Base-by-base conservation (phyloP, 2,797 vertebrate genomes). In the Mastacembelus armatus region DNA sequence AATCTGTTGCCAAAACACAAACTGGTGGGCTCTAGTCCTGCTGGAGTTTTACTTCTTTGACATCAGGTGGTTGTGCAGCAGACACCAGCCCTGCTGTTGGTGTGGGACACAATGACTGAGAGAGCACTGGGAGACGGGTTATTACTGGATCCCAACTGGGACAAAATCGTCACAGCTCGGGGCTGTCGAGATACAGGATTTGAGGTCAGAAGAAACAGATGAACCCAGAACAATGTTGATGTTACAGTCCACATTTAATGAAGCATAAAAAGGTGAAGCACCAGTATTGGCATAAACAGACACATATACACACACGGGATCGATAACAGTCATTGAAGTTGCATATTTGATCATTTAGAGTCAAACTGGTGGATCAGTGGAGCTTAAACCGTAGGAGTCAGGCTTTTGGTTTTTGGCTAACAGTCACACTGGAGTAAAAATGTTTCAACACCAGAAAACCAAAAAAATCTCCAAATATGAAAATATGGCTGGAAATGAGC, bases 261-360 rank as follows among this genome's bases (percentile, higher is more conserved):
- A 90, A 89, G 88, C 79, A 71, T 73, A 85, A 81, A 73, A 87
- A 80, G 57, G 57, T 73, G 55, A 58, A 71, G 80, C 57, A 70
- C 43, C 61, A 51, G 68, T 14, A 10, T 5, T 24, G 57, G 18
- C 26, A 40, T 40, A 70, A 71, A 82, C 66, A 78, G 32, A 71
- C 55, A 67, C 71, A 62, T 77, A 90, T 74, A 91, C 79, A 67
- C 48, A 75, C 38, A 65, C n/a, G 45, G 26, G 55, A 54, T 43
- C 43, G 38, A 42, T 58, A 83, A 78, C 83, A 75, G 50, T 49
- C 61, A 55, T 92, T 94, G 95, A 92, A 95, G 85, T 86, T 92
- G 93, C 64, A 63, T 51, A 52, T 61, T 15, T 30, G 54, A 40
- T 60, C 39, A 24, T 71, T 45, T 45, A 75, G 59, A 69, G 26